Percentiles rank a stretch among this genome's conserved stretches.
These are phyloP conservation scores for Cylindroiulus punctatus DNA, from an alignment of 2,888 invertebrate genomes.

Conservation along the genomic window DNA sequence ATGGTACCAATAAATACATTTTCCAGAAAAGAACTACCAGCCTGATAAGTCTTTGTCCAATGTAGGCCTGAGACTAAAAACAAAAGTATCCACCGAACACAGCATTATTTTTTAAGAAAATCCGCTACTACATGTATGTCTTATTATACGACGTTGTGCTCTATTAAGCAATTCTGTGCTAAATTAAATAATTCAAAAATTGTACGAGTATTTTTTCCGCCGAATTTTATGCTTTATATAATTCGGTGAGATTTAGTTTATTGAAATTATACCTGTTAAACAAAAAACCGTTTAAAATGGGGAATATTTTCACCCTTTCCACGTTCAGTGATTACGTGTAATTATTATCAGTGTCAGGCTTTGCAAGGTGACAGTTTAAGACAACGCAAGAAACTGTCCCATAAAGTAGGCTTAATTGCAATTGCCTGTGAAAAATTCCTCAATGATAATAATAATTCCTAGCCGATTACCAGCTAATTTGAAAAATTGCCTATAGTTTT, in stretches of 20 bases:
- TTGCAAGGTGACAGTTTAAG: background rate
- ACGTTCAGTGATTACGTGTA: background rate
- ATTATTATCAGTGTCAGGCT: constrained; percentile 34
- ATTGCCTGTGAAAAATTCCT: constrained; percentile 11
- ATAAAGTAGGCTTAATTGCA: background rate
- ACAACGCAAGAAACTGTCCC: background rate
- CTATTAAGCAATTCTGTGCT: constrained; percentile 25
- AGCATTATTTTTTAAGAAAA: constrained; percentile 12
- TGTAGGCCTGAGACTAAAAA: background rate
- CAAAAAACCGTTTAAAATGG: constrained; percentile 28
- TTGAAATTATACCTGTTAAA: constrained; percentile 28
- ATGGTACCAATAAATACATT: constrained; percentile 30
- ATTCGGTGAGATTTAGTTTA: background rate
- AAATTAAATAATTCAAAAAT: constrained; percentile 40
- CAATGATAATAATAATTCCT: background rate
- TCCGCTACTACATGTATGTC: background rate
- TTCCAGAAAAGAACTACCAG: background rate
- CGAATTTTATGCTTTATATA: constrained; percentile 11
- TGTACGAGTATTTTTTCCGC: background rate
- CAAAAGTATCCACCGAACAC: background rate
- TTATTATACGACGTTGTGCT: constrained; percentile 20
- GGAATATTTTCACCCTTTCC: background rate
- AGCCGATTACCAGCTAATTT: background rate
- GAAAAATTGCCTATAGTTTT: background rate
- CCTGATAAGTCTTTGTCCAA: constrained; percentile 5